Evolutionary conservation across 2,113 vertebrate genomes (phyloP).

Genomic region (Peromyscus leucopus): DNA sequence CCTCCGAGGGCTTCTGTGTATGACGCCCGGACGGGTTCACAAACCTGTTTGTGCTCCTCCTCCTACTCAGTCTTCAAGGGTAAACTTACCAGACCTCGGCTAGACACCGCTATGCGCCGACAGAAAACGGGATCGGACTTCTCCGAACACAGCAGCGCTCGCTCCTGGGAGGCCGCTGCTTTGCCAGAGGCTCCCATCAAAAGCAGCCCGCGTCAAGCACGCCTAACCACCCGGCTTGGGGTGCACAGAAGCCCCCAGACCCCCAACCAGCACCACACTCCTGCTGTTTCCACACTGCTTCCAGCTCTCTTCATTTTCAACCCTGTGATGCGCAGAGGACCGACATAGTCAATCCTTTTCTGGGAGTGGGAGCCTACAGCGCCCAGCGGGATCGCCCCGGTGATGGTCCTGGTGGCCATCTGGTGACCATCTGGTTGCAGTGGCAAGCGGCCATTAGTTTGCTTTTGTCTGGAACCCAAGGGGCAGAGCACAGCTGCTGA

Average conservation of each 20-base stretch:
- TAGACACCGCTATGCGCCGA: background rate
- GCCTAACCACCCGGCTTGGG: background rate
- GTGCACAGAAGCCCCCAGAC: background rate
- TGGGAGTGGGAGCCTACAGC: background rate
- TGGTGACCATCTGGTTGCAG: background rate
- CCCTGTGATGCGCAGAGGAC: background rate
- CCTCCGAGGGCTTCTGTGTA: background rate
- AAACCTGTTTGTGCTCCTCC: background rate
- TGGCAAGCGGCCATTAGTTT: slow-evolving; percentile 26
- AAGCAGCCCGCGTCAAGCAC: background rate
- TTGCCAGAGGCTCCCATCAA: background rate
- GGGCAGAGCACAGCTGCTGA: background rate
- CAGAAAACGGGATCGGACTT: background rate
- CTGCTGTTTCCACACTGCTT: background rate
- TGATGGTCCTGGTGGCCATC: background rate
- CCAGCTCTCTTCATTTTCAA: background rate
- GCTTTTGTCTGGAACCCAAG: slow-evolving; percentile 30
- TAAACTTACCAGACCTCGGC: background rate
- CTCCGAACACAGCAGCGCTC: background rate
- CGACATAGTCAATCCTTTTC: background rate
- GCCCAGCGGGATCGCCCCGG: background rate
- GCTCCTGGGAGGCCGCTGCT: background rate
- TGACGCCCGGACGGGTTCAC: too few relatives aligned
- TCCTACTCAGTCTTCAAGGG: background rate
- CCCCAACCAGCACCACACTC: background rate